These are phyloP conservation scores for Salminus brasiliensis DNA, from an alignment of 2,113 vertebrate species.

Conservation along the genomic window DNA sequence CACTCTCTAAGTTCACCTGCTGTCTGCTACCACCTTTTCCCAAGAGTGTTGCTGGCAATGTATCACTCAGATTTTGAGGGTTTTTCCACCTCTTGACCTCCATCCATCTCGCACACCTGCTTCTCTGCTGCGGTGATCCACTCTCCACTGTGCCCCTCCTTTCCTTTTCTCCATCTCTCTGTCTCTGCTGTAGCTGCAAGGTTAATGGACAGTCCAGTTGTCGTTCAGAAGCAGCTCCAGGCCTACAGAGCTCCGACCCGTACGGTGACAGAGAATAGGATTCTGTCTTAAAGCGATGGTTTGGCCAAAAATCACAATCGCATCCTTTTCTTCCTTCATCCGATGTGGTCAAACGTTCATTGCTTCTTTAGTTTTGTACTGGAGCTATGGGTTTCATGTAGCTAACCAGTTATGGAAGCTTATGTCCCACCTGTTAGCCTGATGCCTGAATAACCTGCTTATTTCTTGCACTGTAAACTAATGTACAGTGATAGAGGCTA, in stretches of 20 bases:
- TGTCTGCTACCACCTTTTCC: not conserved
- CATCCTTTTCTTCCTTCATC: too few species aligned
- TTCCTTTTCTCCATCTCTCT: constrained; percentile 8
- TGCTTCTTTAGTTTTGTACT: too few species aligned
- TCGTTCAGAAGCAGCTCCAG: constrained; percentile 53
- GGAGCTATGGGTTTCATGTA: too few species aligned
- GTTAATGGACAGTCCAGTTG: constrained; percentile 55
- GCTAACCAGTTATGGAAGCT: too few species aligned
- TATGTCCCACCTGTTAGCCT: too few species aligned
- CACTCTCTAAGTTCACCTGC: not conserved
- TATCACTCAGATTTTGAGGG: not conserved
- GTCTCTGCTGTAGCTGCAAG: constrained; percentile 63
- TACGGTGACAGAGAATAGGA: constrained; percentile 58
- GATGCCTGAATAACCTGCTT: too few species aligned
- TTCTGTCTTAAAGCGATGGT: too few species aligned
- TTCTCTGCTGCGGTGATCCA: not conserved
- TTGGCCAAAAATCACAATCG: too few species aligned
- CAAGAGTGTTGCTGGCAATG: not conserved
- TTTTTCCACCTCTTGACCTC: not conserved
- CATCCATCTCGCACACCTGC: not conserved
- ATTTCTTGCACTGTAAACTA: too few species aligned
- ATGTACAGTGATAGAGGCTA: too few species aligned
- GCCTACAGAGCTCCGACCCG: constrained; percentile 62
- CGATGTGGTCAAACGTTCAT: too few species aligned
- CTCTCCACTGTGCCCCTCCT: constrained; percentile 32